These are phyloP conservation scores for Coregonus clupeaformis DNA, from an alignment of 2,113 vertebrate species.

Conservation along the genomic window DNA sequence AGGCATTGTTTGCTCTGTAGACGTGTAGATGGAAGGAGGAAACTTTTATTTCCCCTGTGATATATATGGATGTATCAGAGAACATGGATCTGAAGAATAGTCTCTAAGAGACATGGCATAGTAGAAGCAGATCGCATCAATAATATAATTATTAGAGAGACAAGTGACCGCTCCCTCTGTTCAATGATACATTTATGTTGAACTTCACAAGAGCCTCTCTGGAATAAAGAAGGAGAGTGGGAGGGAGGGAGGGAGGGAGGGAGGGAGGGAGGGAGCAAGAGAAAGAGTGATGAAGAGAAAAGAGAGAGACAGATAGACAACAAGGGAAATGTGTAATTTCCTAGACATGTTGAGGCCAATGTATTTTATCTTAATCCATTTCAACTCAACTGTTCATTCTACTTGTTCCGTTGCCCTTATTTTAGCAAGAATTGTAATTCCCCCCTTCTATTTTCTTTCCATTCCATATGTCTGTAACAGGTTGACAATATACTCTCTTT, in stretches of 20 bases:
- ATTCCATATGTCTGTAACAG: no score
- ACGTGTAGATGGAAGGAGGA: no score
- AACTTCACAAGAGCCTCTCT: not conserved
- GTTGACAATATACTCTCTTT: no score
- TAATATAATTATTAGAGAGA: constrained; percentile 28
- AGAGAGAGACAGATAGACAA: not conserved
- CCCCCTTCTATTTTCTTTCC: not conserved
- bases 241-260: not conserved
- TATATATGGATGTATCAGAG: constrained; percentile 4
- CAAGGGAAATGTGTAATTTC: no score
- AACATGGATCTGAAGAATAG: constrained; percentile 11
- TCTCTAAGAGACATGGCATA: not conserved
- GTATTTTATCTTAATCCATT: no score
- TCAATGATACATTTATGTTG: constrained; percentile 31
- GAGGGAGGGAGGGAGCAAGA: not conserved
- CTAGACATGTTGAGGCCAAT: no score
- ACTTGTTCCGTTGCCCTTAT: no score
- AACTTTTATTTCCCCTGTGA: not conserved
- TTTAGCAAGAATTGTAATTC: no score
- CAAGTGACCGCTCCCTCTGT: constrained; percentile 15
- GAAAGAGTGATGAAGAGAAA: not conserved
- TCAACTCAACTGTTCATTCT: no score
- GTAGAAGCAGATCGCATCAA: constrained; percentile 31
- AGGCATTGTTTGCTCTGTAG: no score
- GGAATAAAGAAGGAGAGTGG: not conserved